phyloP scores from a whole-genome alignment of 2,888 invertebrate genomes.

The Ellobium chinense region DNA sequence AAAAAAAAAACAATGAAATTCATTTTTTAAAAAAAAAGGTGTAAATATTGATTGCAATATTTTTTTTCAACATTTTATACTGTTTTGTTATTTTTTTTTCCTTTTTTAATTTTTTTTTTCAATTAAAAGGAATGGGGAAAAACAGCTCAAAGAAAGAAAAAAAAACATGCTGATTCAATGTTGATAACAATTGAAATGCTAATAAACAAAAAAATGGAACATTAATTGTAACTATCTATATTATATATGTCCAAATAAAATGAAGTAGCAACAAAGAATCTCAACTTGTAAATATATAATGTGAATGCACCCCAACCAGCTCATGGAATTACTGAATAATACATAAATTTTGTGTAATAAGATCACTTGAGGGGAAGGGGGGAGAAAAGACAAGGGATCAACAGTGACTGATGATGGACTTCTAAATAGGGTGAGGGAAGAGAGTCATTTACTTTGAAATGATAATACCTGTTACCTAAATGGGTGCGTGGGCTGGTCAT shows the following conservation, averaged over 20 bases:
- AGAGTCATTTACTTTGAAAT: neutral
- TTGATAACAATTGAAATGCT: neutral
- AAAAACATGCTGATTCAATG: neutral
- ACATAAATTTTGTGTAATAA: constrained; percentile 4
- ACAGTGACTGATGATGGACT: constrained; percentile 11
- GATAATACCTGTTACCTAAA: no score
- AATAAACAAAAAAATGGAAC: neutral
- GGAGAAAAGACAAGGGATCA: neutral
- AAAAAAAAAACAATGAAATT: neutral
- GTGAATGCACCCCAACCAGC: neutral
- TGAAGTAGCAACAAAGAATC: constrained; percentile 9
- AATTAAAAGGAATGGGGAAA: neutral
- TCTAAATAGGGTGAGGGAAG: neutral
- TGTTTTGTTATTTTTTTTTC: constrained; percentile 7
- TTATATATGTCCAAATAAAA: neutral
- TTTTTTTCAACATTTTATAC: constrained; percentile 2
- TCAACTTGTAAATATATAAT: neutral
- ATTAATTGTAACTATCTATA: constrained; percentile 2
- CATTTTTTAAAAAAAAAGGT: neutral
- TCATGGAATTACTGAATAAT: constrained; percentile 8
- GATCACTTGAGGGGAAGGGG: neutral
- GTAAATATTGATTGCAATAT: constrained; percentile 26
- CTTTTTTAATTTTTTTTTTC: neutral
- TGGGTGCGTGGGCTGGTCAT: no score
- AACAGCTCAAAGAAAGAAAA: constrained; percentile 7